These are phyloP conservation scores for Sebastes trivittatus DNA, from an alignment of 2,797 vertebrate species.

Conservation along the genomic window DNA sequence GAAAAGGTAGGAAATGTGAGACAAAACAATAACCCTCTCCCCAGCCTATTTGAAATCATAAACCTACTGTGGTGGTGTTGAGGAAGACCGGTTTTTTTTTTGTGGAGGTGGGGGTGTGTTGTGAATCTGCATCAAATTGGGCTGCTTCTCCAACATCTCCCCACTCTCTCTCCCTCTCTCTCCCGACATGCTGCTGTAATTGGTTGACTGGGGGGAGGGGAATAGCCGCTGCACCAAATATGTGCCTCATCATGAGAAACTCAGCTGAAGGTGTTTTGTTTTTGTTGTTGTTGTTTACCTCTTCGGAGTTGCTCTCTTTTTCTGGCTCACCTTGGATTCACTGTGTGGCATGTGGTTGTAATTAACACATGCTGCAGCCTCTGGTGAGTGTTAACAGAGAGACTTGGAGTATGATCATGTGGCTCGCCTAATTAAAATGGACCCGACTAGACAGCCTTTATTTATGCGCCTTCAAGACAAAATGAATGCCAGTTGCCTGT, in stretches of 20 bases:
- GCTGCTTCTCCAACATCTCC: slow-evolving; percentile 43
- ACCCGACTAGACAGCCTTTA: slow-evolving; percentile 72
- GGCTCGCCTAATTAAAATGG: slow-evolving; percentile 78
- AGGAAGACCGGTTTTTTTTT: background rate
- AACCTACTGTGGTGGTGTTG: slow-evolving; percentile 47
- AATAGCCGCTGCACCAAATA: slow-evolving; percentile 50
- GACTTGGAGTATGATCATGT: slow-evolving; percentile 60
- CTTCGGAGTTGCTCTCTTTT: slow-evolving; percentile 29
- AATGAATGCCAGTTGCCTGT: slow-evolving; percentile 71
- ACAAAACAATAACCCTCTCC: slow-evolving; percentile 72
- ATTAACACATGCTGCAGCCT: slow-evolving; percentile 73
- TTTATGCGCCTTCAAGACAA: slow-evolving; percentile 72
- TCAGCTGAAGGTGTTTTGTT: slow-evolving; percentile 55
- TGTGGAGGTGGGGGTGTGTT: slow-evolving; percentile 4
- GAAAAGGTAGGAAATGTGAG: slow-evolving; percentile 64
- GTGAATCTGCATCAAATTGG: slow-evolving; percentile 71
- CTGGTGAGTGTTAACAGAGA: slow-evolving; percentile 65
- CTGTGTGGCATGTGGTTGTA: slow-evolving; percentile 60
- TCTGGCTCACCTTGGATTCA: slow-evolving; percentile 65
- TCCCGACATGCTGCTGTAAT: slow-evolving; percentile 57
- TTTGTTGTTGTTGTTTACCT: slow-evolving; percentile 65
- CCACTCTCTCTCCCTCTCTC: background rate
- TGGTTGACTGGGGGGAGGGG: slow-evolving; percentile 57
- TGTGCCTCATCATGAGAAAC: slow-evolving; percentile 60
- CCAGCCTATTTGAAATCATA: slow-evolving; percentile 65